Base-by-base conservation (phyloP, 1,140 invertebrate species). In the Hyles euphorbiae region DNA sequence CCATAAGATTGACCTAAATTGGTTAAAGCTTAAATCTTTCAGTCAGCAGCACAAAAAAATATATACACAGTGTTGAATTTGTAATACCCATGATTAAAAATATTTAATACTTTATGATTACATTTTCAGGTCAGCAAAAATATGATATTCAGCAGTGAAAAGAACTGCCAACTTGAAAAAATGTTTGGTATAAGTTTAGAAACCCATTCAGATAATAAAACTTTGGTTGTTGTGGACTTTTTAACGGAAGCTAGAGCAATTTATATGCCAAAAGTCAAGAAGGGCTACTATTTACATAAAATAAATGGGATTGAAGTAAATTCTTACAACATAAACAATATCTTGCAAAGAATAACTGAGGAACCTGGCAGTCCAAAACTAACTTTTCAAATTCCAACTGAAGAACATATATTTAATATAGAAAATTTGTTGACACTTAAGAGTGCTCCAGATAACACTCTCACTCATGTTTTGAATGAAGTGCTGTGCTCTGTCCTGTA, bases 161-260 rank as follows among this genome's bases (percentile, higher is more conserved):
- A 86, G 53, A 82, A 86, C 53, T 88, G 86, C 53, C 77, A 86
- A 69, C 74, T 88, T 62, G 92, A 93, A 85, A 91, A 91, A 60
- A 72, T 90, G 3, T 90, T 95, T 70, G 94, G 94, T 43, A 90
- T 95, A 10, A 92, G 90, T 46, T 89, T 93, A 11, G 91, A 91
- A 55, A 89, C 91, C 22, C 91, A 93, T 73, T 88, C 91, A 9
- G 91, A 93, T 81, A 92, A 92, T 55, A 88, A 90, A 53, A 90
- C 91, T 67, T 89, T 94, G 48, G 91, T 94, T 83, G 91, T 95
- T 11, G 90, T 91, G 46, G 92, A 93, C 60, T 93, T 94, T 72
- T 90, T 92, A 60, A 90, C 92, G 10, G 92, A 94, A 76, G 91
- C 92, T 36, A 91, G 91, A 72, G 89, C 92, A 2, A 90, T 92